A percentile compares a stretch with the other conserved stretches of the same genome.
Evolutionary conservation across 1,140 invertebrate species (phyloP).

Genomic region (Pachyrhynchus sulphureomaculatus): DNA sequence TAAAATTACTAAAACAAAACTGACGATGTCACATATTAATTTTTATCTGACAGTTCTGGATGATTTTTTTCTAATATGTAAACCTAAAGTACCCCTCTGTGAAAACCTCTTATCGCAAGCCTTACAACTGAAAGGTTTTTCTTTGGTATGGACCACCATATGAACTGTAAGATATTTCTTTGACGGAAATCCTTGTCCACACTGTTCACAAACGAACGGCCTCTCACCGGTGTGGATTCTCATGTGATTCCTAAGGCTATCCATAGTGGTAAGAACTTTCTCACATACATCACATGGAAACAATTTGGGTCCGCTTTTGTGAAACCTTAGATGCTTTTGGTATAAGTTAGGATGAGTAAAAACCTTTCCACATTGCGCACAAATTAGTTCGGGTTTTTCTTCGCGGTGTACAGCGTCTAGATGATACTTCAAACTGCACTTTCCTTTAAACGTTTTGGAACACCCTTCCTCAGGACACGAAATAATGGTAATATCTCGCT

Average conservation of each 20-base stretch:
- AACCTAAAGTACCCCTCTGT: constrained; percentile 46
- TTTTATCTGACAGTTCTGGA: constrained; percentile 57
- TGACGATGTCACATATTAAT: too few relatives aligned
- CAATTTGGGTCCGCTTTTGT: neutral
- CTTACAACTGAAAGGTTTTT: constrained; percentile 47
- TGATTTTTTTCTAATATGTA: constrained; percentile 60
- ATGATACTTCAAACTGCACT: constrained; percentile 21
- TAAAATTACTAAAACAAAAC: too few relatives aligned
- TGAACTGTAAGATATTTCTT: constrained; percentile 53
- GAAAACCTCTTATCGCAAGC: constrained; percentile 46
- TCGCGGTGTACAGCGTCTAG: neutral
- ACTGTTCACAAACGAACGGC: constrained; percentile 67
- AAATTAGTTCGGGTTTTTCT: neutral
- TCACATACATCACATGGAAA: constrained; percentile 59
- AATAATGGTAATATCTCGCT: constrained; percentile 15
- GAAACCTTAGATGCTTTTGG: constrained; percentile 11
- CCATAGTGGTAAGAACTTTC: constrained; percentile 33
- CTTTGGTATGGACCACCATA: constrained; percentile 55
- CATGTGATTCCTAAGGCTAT: constrained; percentile 56
- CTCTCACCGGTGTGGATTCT: constrained; percentile 69
- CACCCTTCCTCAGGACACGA: constrained; percentile 25
- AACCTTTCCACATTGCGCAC: neutral
- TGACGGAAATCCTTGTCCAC: constrained; percentile 61
- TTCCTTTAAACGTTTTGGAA: constrained; percentile 32
- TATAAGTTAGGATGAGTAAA: constrained; percentile 20